Evolutionary conservation across 2,113 vertebrate genomes (phyloP).

Genomic region (Phalacrocorax pelagicus): DNA sequence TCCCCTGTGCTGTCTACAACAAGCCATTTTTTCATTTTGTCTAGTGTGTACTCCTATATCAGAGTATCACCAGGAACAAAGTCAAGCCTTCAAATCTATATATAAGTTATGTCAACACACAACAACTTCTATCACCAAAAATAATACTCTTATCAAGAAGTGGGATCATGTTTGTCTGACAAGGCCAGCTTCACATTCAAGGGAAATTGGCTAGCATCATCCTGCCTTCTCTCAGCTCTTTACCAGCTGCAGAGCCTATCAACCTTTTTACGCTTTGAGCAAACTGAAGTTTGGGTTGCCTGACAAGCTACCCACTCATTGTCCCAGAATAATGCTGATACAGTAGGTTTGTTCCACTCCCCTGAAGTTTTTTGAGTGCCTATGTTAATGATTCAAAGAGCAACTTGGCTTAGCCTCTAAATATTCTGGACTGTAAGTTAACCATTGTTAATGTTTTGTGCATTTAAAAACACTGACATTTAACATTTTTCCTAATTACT

Average conservation of each 20-base stretch:
- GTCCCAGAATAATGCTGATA: not conserved
- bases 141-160: not conserved
- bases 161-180: not conserved
- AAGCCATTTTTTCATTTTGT: not conserved
- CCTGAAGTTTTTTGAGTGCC: not conserved
- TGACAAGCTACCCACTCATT: not conserved
- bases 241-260: not conserved
- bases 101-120: not conserved
- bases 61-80: not conserved
- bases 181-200: not conserved
- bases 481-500: not conserved
- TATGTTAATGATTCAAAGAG: not conserved
- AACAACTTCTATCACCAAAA: not conserved
- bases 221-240: not conserved
- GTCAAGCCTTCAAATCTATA: not conserved
- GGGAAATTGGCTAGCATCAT: not conserved
- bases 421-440: not conserved
- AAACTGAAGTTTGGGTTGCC: not conserved
- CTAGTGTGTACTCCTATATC: rapidly evolving
- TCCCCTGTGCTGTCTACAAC: not conserved
- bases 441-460: not conserved
- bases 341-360: not conserved
- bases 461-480: not conserved
- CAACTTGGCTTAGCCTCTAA: not conserved
- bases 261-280: not conserved